Percentiles rank a stretch among this genome's conserved stretches.
phyloP scores from a whole-genome alignment of 2,113 vertebrate genomes.

The Cavia aperea region DNA sequence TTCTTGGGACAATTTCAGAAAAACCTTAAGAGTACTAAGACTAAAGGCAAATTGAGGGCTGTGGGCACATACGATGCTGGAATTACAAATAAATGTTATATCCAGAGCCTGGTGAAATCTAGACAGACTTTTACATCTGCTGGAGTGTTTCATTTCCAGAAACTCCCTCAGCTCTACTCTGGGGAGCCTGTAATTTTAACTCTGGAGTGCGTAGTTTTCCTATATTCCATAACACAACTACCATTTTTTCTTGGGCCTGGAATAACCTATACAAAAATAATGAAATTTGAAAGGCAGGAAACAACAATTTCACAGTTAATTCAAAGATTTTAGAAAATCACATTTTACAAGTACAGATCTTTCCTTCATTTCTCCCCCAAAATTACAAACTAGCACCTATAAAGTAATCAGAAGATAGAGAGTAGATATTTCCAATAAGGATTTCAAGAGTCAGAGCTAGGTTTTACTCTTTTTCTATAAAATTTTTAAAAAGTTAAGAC shows the following conservation, averaged over 20 bases:
- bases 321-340: constrained; percentile 9
- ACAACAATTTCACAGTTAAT: not conserved
- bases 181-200: not conserved
- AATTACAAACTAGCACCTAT: not conserved
- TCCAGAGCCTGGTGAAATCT: not conserved
- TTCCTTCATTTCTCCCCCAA: not conserved
- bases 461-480: not conserved
- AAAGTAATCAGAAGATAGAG: constrained; percentile 10
- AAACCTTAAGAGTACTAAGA: not conserved
- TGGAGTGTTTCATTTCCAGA: not conserved
- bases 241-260: not conserved
- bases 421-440: not conserved
- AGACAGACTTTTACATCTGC: not conserved
- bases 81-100: not conserved
- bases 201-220: not conserved
- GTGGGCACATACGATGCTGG: too few species aligned
- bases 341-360: not conserved
- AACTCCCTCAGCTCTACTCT: not conserved
- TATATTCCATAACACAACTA: not conserved
- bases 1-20: not conserved
- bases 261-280: not conserved
- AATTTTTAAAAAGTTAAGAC: not conserved
- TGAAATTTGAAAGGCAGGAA: constrained; percentile 10
- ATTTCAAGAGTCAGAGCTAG: not conserved
- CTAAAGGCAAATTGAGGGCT: not conserved